A percentile compares a stretch with the other conserved stretches of the same genome.
Conservation (phyloP, 2,797 vertebrate genomes). For the Selene dorsalis region DNA sequence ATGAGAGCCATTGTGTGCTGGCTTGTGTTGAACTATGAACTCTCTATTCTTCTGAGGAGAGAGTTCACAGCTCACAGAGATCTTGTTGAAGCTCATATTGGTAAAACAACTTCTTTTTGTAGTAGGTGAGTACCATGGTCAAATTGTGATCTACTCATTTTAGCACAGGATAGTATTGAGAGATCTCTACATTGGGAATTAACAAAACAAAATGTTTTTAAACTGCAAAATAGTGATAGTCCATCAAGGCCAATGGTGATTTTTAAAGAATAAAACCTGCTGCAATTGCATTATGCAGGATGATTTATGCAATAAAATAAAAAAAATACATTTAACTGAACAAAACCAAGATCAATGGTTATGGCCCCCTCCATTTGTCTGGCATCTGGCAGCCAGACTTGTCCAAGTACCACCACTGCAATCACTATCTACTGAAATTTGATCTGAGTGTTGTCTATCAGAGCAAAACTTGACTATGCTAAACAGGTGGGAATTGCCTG, state of each 20-base stretch:
- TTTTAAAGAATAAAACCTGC: slow-evolving; percentile 3
- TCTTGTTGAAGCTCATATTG: neutral
- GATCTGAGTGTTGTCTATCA: slow-evolving; percentile 14
- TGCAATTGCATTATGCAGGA: neutral
- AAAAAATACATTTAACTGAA: slow-evolving; percentile 27
- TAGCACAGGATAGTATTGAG: neutral
- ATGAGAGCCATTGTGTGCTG: neutral
- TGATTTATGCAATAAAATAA: neutral
- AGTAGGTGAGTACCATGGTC: neutral
- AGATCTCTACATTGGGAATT: neutral
- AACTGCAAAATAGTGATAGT: neutral
- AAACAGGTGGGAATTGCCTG: slow-evolving; percentile 29
- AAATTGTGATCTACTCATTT: neutral
- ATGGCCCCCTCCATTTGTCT: slow-evolving; percentile 24
- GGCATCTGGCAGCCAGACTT: slow-evolving; percentile 8
- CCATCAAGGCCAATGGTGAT: neutral
- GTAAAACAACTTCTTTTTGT: neutral
- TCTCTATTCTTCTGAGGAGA: neutral
- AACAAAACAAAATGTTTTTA: neutral
- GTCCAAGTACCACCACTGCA: neutral
- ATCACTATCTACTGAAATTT: slow-evolving; percentile 28
- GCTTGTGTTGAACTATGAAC: slow-evolving; percentile 22
- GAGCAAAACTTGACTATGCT: slow-evolving; percentile 9
- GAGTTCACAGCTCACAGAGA: neutral
- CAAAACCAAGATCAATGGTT: slow-evolving; percentile 7